Evolutionary conservation across 2,888 invertebrate genomes (phyloP), one percentile per base, ranked within the genome.

Genomic region (Nymphalis polychloros): DNA sequence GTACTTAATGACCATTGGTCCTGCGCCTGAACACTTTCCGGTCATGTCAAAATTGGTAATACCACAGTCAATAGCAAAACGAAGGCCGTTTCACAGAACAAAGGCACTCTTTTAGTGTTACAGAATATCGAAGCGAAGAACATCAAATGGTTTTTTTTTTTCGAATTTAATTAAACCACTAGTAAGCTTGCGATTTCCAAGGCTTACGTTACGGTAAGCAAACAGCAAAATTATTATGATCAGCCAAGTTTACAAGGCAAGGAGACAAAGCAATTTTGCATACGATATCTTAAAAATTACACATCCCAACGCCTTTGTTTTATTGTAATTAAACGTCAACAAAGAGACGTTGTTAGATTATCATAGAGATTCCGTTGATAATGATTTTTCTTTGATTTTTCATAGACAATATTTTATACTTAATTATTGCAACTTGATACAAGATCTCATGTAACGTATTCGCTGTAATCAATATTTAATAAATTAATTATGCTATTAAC

Each of bases 231-330:
- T 61, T 10, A 31, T 68, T 47, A 64, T 57, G 53, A 55, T 31
- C 53, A 55, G 53, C 23, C 17, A n/a, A 31, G 53, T 31, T 55
- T n/a, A 31, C 27, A 8, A 55, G 27, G 53, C 17, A 55, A 31
- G 53, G 53, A 55, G 53, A 55, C 53, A 64, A 69, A 70, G 66
- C 57, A 62, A 63, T 64, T 68, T 68, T 70, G 69, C 68, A 72
- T 69, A 69, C 67, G 68, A 46, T 68, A 71, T 72, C 67, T 68
- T 55, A 69, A 74, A 75, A 69, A 70, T 71, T 65, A 69, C 70
- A 71, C 59, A 70, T 68, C 67, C 70, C 63, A 64, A 74, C 69
- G 67, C 68, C 72, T 72, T 75, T 72, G 68, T 73, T 72, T 67
- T 47, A 63, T 64, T 59, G 61, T 61, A 69, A 67, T 57, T 70